Base-by-base conservation (phyloP, 2,888 invertebrate genomes). In the Ommatoiulus sabulosus region DNA sequence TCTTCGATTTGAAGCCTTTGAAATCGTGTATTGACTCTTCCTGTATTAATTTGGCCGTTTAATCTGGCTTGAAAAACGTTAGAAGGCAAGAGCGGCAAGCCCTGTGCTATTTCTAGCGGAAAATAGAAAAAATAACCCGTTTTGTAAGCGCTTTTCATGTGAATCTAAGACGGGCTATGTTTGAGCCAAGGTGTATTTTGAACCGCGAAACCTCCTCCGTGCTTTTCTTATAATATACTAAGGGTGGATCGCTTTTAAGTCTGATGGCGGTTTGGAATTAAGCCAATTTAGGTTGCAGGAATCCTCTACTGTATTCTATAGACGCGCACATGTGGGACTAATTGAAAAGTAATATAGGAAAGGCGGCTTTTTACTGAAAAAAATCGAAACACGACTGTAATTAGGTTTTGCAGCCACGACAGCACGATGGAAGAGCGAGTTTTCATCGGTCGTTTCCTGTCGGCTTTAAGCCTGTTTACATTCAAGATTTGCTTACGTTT, bases 181-280 rank as follows among this genome's bases (percentile, higher is more conserved):
- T 46, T 46, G 8, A 46, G 52, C 52, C 52, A 57, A 57, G 52
- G 52, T 57, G 52, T 57, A 57, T 57, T 57, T 57, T 57, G 10
- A 57, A 3, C 52, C 52, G 12, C 3, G 52, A 57, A 57, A 57
- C 52, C 15, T 57, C 52, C 52, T 57, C 52, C 15, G 12, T 57
- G 52, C 52, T 12, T 57, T 57, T 15, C 52, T 57, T 57, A 57
- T 57, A 7, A 57, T 57, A 57, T 15, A 57, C 52, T 57, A 57
- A 15, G 52, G 52, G 52, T 7, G 52, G 52, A 57, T 57, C 52
- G 52, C 12, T 57, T 46, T 57, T 57, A 57, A 57, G 52, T 57
- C 52, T 57, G 52, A 57, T 57, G 52, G 52, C 52, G 52, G 52
- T 57, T 57, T 57, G 52, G 52, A 57, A 57, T 57, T 57, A 57